A percentile compares a stretch with the other conserved stretches of the same genome.
These are phyloP conservation scores for Vipera latastei DNA, from an alignment of 2,797 vertebrate species.

Conservation along the genomic window DNA sequence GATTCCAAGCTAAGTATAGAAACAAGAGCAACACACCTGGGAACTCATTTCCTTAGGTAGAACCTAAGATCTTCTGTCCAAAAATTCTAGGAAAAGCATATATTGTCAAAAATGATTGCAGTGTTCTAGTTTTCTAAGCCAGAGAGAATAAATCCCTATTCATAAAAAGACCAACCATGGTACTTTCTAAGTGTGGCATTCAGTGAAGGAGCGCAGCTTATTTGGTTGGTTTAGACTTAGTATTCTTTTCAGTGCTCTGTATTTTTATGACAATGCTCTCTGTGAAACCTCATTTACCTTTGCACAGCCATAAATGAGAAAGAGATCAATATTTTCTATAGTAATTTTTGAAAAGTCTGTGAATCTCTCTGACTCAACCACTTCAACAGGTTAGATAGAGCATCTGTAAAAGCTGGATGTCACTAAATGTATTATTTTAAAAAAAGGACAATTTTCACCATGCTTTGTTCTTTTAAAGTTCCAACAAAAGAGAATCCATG, in stretches of 20 bases:
- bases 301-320: background rate
- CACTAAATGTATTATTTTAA: background rate
- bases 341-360: background rate
- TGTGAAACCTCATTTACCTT: background rate
- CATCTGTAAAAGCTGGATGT: background rate
- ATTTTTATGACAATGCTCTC: background rate
- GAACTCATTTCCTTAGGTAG: slow-evolving; percentile 46
- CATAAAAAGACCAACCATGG: background rate
- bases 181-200: slow-evolving; percentile 32
- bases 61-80: slow-evolving; percentile 53
- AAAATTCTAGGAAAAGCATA: slow-evolving; percentile 38
- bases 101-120: slow-evolving; percentile 24
- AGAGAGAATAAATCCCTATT: background rate
- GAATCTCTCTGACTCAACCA: background rate
- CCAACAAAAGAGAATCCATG: background rate
- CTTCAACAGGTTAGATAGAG: background rate
- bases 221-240: background rate
- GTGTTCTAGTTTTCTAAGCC: slow-evolving; percentile 22
- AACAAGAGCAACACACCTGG: slow-evolving; percentile 57
- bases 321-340: background rate
- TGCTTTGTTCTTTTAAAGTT: background rate
- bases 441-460: background rate
- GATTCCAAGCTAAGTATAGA: slow-evolving; percentile 64
- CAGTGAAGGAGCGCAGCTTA: background rate
- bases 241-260: background rate